Base-by-base conservation (phyloP, 2,797 vertebrate genomes). In the Pipistrellus kuhlii region DNA sequence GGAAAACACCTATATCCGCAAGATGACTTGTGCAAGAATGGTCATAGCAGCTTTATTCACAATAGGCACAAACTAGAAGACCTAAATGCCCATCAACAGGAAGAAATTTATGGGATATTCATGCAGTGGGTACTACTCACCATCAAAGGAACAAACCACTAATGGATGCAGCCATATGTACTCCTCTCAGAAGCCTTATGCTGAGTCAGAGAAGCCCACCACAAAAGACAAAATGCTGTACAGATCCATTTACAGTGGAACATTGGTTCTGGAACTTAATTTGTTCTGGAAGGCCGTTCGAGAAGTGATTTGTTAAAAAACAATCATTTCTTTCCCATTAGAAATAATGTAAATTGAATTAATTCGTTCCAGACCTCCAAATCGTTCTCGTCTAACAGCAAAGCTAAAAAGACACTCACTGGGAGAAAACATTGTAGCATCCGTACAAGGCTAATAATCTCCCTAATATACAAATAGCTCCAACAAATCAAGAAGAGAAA, bases 81-180 rank as follows among this genome's bases (percentile, higher is more conserved):
- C 48, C n/a, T 35, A 25, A n/a, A 66, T 12, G 41, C 13, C 35
- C 68, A 23, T 3, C n/a, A 1, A 6, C 10, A 64, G 71, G 57
- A 71, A 3, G 69, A 46, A n/a, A 72, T 66, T 3, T 32, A 30
- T 4, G 21, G 44, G 12, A 18, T 32, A 5, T 5, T 30, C 59
- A 48, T 11, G 32, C 15, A 46, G 2, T 15, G 57, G 71, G n/a
- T 0, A 25, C 23, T 27, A 10, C 82, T 57, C 30, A 9, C 71
- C 38, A 12, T 9, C 18, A 18, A 46, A 84, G 57, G 69, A 51
- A 62, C 30, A 14, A 18, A 11, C 0, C 11, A 64, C 25, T 4
- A 6, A 25, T 11, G 13, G 13, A 2, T 7, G 0, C 23, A 30
- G 62, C 69, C 7, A 15, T 11, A 0, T 0, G 13, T 6, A n/a